These are phyloP conservation scores for Cheiracanthium punctorium DNA, from an alignment of 2,888 invertebrate species.

Conservation along the genomic window DNA sequence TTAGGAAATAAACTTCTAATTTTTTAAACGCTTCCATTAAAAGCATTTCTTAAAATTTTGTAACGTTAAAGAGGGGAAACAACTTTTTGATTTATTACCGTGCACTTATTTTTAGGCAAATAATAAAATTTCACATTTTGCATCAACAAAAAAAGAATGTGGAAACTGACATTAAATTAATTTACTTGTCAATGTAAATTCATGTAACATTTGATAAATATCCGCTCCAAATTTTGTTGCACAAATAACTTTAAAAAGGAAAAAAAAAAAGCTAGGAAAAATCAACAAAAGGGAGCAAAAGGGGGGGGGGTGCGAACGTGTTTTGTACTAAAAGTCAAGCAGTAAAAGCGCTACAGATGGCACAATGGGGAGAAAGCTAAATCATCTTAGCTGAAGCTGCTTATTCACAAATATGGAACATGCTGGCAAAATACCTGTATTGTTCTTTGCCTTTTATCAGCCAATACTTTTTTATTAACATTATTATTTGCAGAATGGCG, in stretches of 20 bases:
- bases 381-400: background rate
- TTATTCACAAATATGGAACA: conserved; percentile 8
- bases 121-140: background rate
- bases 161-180: background rate
- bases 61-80: background rate
- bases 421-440: conserved; percentile 66
- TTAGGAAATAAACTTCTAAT: background rate
- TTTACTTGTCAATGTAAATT: background rate
- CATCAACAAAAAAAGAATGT: background rate
- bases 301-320: background rate
- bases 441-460: conserved; percentile 22
- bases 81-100: background rate
- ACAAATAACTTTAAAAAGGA: conserved; percentile 27
- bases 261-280: conserved; percentile 12
- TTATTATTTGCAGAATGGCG: background rate
- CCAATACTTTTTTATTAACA: conserved; percentile 7
- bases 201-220: background rate
- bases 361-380: conserved; percentile 25
- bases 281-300: background rate
- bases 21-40: background rate
- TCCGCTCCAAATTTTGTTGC: conserved; percentile 28
- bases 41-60: background rate
- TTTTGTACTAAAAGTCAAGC: conserved; percentile 38
- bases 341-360: conserved; percentile 35
- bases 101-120: background rate